phyloP scores from a whole-genome alignment of 1,140 invertebrate genomes.

The Calephelis nemesis region DNA sequence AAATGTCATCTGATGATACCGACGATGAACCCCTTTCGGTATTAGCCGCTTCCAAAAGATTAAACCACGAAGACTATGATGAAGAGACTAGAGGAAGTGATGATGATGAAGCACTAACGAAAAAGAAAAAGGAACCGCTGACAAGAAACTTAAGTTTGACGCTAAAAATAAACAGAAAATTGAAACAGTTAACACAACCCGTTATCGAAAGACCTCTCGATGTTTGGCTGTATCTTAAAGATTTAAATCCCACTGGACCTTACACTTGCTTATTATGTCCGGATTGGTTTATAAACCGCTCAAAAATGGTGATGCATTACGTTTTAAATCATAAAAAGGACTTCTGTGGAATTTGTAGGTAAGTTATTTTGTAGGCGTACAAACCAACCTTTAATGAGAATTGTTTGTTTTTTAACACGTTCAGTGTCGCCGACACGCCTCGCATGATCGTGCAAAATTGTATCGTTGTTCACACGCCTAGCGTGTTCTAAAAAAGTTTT shows the following conservation, averaged over 20 bases:
- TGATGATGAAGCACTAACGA: slow-evolving; percentile 30
- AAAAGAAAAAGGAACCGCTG: slow-evolving; percentile 37
- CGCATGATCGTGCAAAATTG: too few species aligned
- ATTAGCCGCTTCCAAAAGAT: slow-evolving; percentile 63
- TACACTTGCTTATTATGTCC: slow-evolving; percentile 70
- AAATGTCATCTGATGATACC: slow-evolving; percentile 66
- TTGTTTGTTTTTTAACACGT: background rate
- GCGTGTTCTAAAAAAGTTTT: too few species aligned
- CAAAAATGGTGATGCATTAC: slow-evolving; percentile 71
- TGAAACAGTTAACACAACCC: slow-evolving; percentile 35
- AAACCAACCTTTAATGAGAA: too few species aligned
- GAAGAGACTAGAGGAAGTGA: slow-evolving; percentile 32
- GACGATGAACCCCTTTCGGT: slow-evolving; percentile 71
- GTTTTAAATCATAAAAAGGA: slow-evolving; percentile 73
- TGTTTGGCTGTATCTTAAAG: slow-evolving; percentile 74
- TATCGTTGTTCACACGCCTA: too few species aligned
- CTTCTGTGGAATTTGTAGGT: slow-evolving; percentile 76
- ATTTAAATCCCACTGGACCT: slow-evolving; percentile 66
- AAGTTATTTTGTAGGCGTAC: slow-evolving; percentile 21
- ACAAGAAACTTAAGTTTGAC: slow-evolving; percentile 47
- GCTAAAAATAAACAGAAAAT: slow-evolving; percentile 46
- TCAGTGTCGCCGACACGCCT: background rate
- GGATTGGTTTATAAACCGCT: slow-evolving; percentile 72
- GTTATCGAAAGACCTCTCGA: slow-evolving; percentile 61
- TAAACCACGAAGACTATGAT: slow-evolving; percentile 34